Evolutionary conservation across 2,797 vertebrate genomes (phyloP).

Genomic region (Trachurus trachurus): DNA sequence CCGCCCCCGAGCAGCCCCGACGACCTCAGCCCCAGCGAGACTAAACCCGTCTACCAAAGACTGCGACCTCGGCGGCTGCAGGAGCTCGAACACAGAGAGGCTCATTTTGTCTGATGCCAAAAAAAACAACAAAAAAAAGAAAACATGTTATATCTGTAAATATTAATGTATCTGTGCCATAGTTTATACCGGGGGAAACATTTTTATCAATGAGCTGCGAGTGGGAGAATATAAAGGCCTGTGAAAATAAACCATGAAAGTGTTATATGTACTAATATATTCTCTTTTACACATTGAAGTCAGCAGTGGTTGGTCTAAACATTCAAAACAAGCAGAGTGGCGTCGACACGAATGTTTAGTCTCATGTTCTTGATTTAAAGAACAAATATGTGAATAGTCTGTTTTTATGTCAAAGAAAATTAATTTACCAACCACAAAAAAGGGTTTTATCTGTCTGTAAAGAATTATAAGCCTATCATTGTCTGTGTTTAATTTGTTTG

Average conservation of each 20-base stretch:
- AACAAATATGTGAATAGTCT: conserved; percentile 21
- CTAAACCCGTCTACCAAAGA: conserved; percentile 90
- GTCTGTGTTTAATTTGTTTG: conserved; percentile 32
- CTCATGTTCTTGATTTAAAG: conserved; percentile 15
- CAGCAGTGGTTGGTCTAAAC: conserved; percentile 30
- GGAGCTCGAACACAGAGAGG: conserved; percentile 93
- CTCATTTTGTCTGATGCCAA: conserved; percentile 93
- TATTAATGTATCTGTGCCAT: conserved; percentile 83
- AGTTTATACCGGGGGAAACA: conserved; percentile 65
- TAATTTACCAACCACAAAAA: conserved; percentile 25
- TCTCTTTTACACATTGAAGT: conserved; percentile 66
- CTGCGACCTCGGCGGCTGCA: conserved; percentile 90
- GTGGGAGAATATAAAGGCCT: conserved; percentile 59
- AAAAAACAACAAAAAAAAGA: conserved; percentile 23
- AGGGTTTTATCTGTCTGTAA: conserved; percentile 31
- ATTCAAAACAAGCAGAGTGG: conserved; percentile 42
- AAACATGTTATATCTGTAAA: conserved; percentile 65
- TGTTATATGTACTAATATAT: conserved; percentile 81
- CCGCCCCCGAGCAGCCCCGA: conserved; percentile 84
- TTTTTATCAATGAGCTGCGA: conserved; percentile 50
- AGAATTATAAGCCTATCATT: conserved; percentile 30
- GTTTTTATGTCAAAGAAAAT: conserved; percentile 34
- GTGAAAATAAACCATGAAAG: conserved; percentile 80
- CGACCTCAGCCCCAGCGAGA: conserved; percentile 82
- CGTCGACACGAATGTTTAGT: conserved; percentile 35